These are phyloP conservation scores for Torymus aiolomorphi DNA, from an alignment of 2,888 invertebrate genomes.

Conservation along the genomic window DNA sequence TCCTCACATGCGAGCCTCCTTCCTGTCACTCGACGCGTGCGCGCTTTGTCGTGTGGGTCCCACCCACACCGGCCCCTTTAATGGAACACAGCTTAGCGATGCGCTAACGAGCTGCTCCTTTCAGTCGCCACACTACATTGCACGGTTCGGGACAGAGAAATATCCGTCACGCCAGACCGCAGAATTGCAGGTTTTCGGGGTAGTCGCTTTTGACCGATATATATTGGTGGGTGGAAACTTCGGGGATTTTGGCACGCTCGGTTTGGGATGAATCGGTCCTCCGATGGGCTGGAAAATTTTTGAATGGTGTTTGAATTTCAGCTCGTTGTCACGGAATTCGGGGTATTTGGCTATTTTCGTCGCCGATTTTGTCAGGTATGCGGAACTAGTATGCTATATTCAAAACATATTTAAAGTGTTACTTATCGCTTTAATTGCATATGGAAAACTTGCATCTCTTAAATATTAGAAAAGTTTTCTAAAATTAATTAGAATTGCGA, in stretches of 20 bases:
- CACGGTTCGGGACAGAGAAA: not conserved
- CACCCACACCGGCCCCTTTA: not conserved
- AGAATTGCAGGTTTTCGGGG: not conserved
- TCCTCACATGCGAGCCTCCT: slow-evolving; percentile 20
- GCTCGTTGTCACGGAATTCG: too few species aligned
- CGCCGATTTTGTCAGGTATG: too few species aligned
- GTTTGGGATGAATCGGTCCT: not conserved
- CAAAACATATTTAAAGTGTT: too few species aligned
- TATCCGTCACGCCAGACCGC: slow-evolving; percentile 7
- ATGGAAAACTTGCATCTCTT: too few species aligned
- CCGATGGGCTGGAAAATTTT: too few species aligned
- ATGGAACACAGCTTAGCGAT: not conserved
- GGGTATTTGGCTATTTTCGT: too few species aligned
- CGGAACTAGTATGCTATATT: too few species aligned
- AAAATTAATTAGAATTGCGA: too few species aligned
- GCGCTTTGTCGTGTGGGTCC: slow-evolving; percentile 9
- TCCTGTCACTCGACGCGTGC: slow-evolving; percentile 50
- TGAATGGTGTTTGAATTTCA: too few species aligned
- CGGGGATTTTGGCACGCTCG: slow-evolving; percentile 1
- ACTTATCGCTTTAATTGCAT: too few species aligned
- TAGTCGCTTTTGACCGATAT: not conserved
- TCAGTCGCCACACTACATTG: not conserved
- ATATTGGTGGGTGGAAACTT: slow-evolving; percentile 3
- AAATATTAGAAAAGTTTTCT: too few species aligned
- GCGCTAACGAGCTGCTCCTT: slow-evolving; percentile 7